Evolutionary conservation across 2,888 invertebrate species (phyloP).

Genomic region (Callosobruchus maculatus): DNA sequence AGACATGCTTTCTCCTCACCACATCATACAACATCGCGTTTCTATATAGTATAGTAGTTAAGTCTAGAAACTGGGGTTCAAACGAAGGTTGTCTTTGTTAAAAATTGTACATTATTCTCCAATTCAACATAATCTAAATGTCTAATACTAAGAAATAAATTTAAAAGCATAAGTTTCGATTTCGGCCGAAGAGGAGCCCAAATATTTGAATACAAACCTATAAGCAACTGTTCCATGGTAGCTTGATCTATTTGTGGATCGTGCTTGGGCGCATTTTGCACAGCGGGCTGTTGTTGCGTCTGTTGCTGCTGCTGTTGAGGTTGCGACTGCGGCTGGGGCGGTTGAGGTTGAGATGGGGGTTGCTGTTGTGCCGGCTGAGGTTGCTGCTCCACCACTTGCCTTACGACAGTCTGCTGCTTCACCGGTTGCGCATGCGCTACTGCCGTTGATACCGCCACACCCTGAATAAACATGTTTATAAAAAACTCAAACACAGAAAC

Average conservation of each 20-base stretch:
- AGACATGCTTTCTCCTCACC: no score
- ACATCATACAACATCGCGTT: no score
- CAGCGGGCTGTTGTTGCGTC: slow-evolving; percentile 22
- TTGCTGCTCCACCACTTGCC: slow-evolving; percentile 17
- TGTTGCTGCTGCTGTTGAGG: slow-evolving; percentile 16
- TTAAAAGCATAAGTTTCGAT: background rate
- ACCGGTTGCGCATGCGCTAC: background rate
- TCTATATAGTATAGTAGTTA: no score
- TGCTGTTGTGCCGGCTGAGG: slow-evolving; percentile 15
- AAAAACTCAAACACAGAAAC: no score
- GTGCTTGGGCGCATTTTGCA: slow-evolving; percentile 17
- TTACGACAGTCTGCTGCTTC: slow-evolving; percentile 5
- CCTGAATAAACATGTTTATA: background rate
- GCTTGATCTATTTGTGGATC: slow-evolving; percentile 31
- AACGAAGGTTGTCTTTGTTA: no score
- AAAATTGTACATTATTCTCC: no score
- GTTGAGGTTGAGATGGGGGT: background rate
- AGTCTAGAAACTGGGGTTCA: no score
- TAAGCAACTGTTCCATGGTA: slow-evolving; percentile 69
- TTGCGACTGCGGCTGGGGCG: slow-evolving; percentile 4
- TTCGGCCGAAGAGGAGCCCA: no score
- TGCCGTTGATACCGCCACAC: background rate
- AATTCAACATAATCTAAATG: no score
- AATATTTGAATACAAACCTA: slow-evolving; percentile 40
- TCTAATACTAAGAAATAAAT: no score